Base-by-base conservation (phyloP, 2,113 vertebrate species). In the Ctenodactylus gundi region DNA sequence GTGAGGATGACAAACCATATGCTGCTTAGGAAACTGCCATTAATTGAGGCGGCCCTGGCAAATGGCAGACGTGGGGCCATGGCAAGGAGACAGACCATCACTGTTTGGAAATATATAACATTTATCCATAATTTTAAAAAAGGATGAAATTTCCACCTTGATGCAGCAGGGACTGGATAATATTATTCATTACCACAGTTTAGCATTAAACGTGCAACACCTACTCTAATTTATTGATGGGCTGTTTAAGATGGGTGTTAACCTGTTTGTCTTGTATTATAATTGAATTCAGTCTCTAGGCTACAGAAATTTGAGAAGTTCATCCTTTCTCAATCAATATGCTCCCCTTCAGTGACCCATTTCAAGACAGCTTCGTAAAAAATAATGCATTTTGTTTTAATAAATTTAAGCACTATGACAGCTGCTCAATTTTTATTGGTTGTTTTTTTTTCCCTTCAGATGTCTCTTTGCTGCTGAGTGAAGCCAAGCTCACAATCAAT, bases 291-390 rank as follows among this genome's bases (percentile, higher is more conserved):
- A 91, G 97, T 94, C 97, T 98, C 97, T 73, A 97, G 98, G 97
- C 96, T 97, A 91, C 93, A 92, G 96, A 97, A 98, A 98, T 97
- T 97, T 89, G 93, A 98, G 98, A 97, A 98, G 97, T 97, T 98
- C 98, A 98, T 98, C 98, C 97, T 97, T 97, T 95, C 85, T 90
- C 97, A 97, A 98, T 98, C 98, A 97, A 98, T 98, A 98, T 88
- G 97, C 93, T 98, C 96, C 97, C 97, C 98, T 98, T 98, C 97
- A 95, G 97, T 94, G 97, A 98, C 98, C 98, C 98, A 96, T 97
- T 97, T 97, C 97, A 64, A 97, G 97, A 98, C 96, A 60, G 78
- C 97, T 97, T 97, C 97, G 96, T 98, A 97, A 98, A 97, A 97
- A 98, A 94, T 85, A 97, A 97, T 27, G 64, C 36, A 91, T 98